Evolutionary conservation across 2,888 invertebrate genomes (phyloP).

Genomic region (Orthosia incerta): DNA sequence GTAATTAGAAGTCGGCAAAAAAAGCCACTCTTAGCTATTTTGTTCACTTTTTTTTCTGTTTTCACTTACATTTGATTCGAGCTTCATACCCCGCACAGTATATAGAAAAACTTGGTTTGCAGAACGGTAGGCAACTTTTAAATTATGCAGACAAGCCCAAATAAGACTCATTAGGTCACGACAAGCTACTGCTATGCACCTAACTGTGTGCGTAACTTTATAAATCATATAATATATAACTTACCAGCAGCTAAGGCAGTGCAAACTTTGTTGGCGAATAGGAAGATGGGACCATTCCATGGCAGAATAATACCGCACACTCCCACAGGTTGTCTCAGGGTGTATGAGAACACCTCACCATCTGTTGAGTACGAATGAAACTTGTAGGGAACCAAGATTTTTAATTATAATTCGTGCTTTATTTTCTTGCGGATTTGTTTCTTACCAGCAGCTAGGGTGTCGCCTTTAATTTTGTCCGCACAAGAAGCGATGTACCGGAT

Average conservation of each 20-base stretch:
- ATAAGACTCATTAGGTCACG: too few relatives aligned
- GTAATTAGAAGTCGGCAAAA: too few relatives aligned
- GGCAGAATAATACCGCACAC: constrained; percentile 97
- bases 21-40: too few relatives aligned
- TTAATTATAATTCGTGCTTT: neutral
- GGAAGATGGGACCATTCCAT: constrained; percentile 96
- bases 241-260: constrained; percentile 92
- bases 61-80: too few relatives aligned
- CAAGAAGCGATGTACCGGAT: constrained; percentile 96
- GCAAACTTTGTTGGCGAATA: constrained; percentile 97
- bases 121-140: neutral
- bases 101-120: neutral
- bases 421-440: neutral
- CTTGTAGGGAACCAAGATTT: neutral
- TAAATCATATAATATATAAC: neutral
- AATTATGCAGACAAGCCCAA: too few relatives aligned
- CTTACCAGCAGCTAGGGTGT: constrained; percentile 92
- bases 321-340: constrained; percentile 89
- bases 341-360: constrained; percentile 94
- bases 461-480: constrained; percentile 96
- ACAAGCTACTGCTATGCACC: too few relatives aligned
- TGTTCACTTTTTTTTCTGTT: too few relatives aligned
- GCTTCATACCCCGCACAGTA: neutral
- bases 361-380: constrained; percentile 79
- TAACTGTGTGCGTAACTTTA: too few relatives aligned